Base-by-base conservation (phyloP, 2,113 vertebrate species). In the Dendrocopos noguchii region DNA sequence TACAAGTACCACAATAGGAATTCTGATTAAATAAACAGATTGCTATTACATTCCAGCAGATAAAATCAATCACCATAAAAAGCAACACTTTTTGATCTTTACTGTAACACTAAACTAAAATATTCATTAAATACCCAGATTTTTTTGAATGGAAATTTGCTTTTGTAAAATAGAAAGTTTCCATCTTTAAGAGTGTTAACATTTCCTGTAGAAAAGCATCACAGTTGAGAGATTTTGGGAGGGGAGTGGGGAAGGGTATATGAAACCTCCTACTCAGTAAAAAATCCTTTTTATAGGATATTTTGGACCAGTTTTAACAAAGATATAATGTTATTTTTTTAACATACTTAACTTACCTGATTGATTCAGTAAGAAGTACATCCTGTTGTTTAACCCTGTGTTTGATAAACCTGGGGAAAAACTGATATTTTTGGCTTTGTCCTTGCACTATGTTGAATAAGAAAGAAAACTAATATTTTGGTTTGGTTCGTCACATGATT, bases 21-120 rank as follows among this genome's bases (percentile, higher is more conserved):
- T 64, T 14, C 55, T 87, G 83, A 94, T 95, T 95, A 92, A 86
- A 88, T 81, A 95, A 96, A 90, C 29, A 89, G 78, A 73, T 88
- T 81, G 24, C 55, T 91, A 79, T 94, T 95, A 78, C 64, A 84
- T 84, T 66, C 17, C 46, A 87, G n/a, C 13, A 90, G 87, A 84
- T 92, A 94, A 88, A 81, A 93, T 73, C 55, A 75, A 70, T 56
- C n/a, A 85, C 14, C 52, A 39, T 34, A 50, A 50, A 87, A 79
- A 47, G 1, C 50, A 44, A 14, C 1, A 1, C 3, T 74, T 84
- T 74, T 88, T 71, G 25, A 34, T 60, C 68, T 94, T 87, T 44
- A 57, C 17, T 59, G 31, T 84, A 72, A 65, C 6, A 82, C 22
- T 75, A 82, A 65, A 8, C 18, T 76, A 60, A 6, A 84, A 84